Base-by-base conservation (phyloP, 2,113 vertebrate genomes). In the Daboia siamensis region DNA sequence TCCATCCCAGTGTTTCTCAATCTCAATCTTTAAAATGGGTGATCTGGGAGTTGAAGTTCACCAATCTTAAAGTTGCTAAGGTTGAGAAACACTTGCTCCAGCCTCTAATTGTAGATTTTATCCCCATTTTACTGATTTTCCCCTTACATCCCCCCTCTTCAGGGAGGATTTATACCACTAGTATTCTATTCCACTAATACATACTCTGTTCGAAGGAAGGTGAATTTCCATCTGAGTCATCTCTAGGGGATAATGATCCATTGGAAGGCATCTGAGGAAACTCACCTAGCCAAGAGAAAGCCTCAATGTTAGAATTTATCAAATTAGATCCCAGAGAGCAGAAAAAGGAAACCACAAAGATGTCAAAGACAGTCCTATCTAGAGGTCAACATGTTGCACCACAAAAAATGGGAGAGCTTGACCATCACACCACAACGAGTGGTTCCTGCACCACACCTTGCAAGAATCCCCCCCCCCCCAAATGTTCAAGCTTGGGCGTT, bases 181-280 rank as follows among this genome's bases (percentile, higher is more conserved):
- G 69, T 9, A 51, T 9, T 80, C 1, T 21, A 80, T 80, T 80
- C 15, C 0, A 2, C 52, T 7, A n/a, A 0, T 84, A 93, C 97
- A 0, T 96, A 99, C 99, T 98, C 93, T 97, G 96, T 94, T 98
- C 98, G 26, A 99, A 99, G 2, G 98, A 97, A 0, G 95, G 21
- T 0, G 97, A 84, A 1, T 88, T 94, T n/a, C 97, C 95, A 0
- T 96, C 98, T 52, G 97, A 91, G n/a, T 99, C 99, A 87, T 99
- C 99, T 0, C 94, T 98, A 85, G 98, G 98, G 0, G 98, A 99
- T 94, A 97, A 90, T 0, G 99, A 98, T 90, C 99, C 98, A 0
- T 98, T 98, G 84, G 99, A 99, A 0, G 98, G 96, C 0, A 98
- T 96, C 0, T 95, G 96, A 91, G 93, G 88, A 6, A 99, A 97